A percentile compares a stretch with the other conserved stretches of the same genome.
These are phyloP conservation scores for Poliocrania exsul DNA, from an alignment of 2,797 vertebrate genomes.

Conservation along the genomic window DNA sequence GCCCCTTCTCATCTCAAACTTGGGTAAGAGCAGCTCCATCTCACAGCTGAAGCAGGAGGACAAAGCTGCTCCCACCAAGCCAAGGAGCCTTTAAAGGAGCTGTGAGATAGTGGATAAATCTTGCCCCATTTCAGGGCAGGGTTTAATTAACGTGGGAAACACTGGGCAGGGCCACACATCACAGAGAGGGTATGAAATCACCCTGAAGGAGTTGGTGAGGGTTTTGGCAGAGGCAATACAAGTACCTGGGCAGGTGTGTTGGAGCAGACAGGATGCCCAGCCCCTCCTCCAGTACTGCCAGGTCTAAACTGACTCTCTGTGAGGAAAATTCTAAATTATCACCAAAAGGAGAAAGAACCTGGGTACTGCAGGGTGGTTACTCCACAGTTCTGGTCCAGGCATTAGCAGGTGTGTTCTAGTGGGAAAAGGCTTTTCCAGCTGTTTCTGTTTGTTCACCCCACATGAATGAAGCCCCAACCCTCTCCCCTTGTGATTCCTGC, in stretches of 20 bases:
- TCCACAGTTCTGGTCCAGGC: not conserved
- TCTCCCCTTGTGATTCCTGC: too few relatives aligned
- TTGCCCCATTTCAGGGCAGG: not conserved
- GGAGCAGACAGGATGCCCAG: not conserved
- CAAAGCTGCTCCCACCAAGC: not conserved
- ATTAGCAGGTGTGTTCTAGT: accelerated
- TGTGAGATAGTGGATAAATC: not conserved
- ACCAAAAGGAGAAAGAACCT: not conserved
- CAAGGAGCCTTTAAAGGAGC: not conserved
- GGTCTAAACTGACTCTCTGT: not conserved
- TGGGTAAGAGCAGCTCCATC: accelerated
- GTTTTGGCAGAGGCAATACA: not conserved
- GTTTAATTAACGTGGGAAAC: not conserved
- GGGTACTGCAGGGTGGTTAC: not conserved
- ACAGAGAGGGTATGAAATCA: not conserved
- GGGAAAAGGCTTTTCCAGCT: not conserved
- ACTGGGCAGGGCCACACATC: not conserved
- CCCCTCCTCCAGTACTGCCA: too few relatives aligned
- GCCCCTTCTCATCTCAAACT: not conserved
- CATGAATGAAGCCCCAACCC: not conserved
- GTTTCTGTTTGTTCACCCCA: accelerated
- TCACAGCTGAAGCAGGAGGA: not conserved
- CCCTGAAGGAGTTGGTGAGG: not conserved
- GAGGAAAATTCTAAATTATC: not conserved
- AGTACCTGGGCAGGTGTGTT: not conserved